phyloP scores from a whole-genome alignment of 2,888 invertebrate genomes.

The Bruchidius siliquastri region DNA sequence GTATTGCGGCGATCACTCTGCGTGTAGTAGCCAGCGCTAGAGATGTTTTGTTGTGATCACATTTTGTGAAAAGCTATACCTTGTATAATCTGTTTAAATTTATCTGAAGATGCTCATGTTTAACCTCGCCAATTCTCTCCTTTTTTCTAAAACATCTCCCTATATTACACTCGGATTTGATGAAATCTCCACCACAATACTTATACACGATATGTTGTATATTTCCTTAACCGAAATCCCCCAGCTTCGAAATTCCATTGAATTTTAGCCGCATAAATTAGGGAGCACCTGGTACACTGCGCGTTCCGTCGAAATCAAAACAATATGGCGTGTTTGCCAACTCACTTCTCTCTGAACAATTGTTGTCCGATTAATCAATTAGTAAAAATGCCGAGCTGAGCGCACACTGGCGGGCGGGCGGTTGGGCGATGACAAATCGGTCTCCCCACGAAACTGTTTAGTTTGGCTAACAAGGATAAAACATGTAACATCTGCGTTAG shows the following conservation, averaged over 20 bases:
- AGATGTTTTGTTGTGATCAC: too few relatives aligned
- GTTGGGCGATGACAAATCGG: slow-evolving; percentile 32
- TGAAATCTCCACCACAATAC: too few relatives aligned
- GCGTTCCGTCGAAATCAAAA: slow-evolving; percentile 6
- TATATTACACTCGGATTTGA: too few relatives aligned
- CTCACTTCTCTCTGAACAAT: slow-evolving; percentile 10
- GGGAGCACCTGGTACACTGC: neutral
- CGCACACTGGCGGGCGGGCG: neutral
- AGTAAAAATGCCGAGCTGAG: neutral
- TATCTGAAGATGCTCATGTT: too few relatives aligned
- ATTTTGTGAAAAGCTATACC: too few relatives aligned
- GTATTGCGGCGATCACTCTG: too few relatives aligned
- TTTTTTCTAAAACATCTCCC: too few relatives aligned
- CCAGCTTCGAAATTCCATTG: neutral
- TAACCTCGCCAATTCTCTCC: too few relatives aligned
- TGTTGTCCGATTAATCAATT: slow-evolving; percentile 8
- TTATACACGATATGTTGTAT: too few relatives aligned
- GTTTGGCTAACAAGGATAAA: slow-evolving; percentile 37
- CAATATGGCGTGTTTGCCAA: slow-evolving; percentile 10
- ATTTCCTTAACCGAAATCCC: neutral
- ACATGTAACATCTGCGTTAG: slow-evolving; percentile 37
- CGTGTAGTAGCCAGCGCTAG: too few relatives aligned
- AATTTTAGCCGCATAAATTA: neutral
- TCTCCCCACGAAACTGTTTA: slow-evolving; percentile 26
- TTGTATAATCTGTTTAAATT: too few relatives aligned